Percentiles rank a stretch among this genome's conserved stretches.
Conservation (phyloP, 2,113 vertebrate genomes). For the Pteropus alecto region DNA sequence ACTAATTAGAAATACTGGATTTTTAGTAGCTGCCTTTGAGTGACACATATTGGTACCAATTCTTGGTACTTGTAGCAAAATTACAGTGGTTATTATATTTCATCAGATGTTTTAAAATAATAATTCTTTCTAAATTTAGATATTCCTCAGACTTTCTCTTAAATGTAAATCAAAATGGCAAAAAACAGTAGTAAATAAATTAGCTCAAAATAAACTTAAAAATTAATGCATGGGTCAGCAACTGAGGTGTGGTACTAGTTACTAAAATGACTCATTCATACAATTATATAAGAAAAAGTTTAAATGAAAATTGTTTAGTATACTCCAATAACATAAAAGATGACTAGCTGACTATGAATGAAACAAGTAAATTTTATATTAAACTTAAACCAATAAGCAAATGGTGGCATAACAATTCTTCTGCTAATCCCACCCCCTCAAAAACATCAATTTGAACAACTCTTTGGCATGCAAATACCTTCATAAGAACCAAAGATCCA, state of each 20-base stretch:
- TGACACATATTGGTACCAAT: background rate
- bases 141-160: background rate
- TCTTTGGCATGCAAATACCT: background rate
- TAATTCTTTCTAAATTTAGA: background rate
- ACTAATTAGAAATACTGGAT: background rate
- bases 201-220: background rate
- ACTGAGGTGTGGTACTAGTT: background rate
- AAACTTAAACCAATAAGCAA: background rate
- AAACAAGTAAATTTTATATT: conserved; percentile 5
- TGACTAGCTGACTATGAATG: background rate
- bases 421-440: too few species aligned
- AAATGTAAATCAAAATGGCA: background rate
- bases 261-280: background rate
- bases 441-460: background rate
- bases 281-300: background rate
- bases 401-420: too few species aligned
- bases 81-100: background rate
- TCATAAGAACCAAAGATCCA: background rate
- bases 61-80: background rate
- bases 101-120: background rate
- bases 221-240: background rate
- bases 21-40: background rate
- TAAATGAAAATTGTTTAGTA: background rate
- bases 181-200: background rate
- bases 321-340: background rate